A percentile compares a stretch with the other conserved stretches of the same genome.
These are phyloP conservation scores for Macrosoma leucophasiata DNA, from an alignment of 2,888 invertebrate species.

Conservation along the genomic window DNA sequence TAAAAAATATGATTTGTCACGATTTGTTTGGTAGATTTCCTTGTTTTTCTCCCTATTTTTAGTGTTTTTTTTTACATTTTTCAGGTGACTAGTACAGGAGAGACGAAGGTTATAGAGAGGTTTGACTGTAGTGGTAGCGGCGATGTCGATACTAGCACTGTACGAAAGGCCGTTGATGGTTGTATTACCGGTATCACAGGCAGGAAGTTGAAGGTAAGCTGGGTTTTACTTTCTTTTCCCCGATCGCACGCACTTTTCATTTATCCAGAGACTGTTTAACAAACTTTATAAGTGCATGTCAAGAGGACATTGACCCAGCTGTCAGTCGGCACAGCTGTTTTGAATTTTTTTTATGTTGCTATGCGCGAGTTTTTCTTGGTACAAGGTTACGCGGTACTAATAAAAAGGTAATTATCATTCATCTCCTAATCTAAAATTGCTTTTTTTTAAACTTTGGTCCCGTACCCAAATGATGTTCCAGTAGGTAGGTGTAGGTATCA, in stretches of 20 bases:
- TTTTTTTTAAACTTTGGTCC: too few species aligned
- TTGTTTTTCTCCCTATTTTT: conserved; percentile 33
- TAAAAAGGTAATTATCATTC: too few species aligned
- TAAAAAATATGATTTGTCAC: conserved; percentile 67
- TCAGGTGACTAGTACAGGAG: conserved; percentile 91
- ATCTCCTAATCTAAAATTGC: too few species aligned
- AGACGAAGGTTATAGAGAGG: conserved; percentile 94
- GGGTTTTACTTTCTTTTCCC: conserved; percentile 3
- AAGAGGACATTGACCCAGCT: conserved; percentile 31
- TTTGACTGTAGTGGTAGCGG: conserved; percentile 98
- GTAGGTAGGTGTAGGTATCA: too few species aligned
- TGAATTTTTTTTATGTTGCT: conserved; percentile 22
- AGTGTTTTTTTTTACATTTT: conserved; percentile 27
- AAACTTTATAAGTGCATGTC: conserved; percentile 17
- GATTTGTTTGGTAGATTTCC: conserved; percentile 54
- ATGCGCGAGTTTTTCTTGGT: background rate
- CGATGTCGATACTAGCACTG: conserved; percentile 92
- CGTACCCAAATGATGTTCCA: too few species aligned
- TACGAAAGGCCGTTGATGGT: conserved; percentile 77
- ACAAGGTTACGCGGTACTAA: too few species aligned
- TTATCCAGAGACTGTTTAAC: too few species aligned
- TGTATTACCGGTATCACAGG: conserved; percentile 90
- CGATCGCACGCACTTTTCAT: background rate
- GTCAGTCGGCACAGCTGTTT: conserved; percentile 30
- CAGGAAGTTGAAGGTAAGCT: conserved; percentile 86